phyloP scores from a whole-genome alignment of 2,888 invertebrate genomes.

The Agonum fuliginosum region DNA sequence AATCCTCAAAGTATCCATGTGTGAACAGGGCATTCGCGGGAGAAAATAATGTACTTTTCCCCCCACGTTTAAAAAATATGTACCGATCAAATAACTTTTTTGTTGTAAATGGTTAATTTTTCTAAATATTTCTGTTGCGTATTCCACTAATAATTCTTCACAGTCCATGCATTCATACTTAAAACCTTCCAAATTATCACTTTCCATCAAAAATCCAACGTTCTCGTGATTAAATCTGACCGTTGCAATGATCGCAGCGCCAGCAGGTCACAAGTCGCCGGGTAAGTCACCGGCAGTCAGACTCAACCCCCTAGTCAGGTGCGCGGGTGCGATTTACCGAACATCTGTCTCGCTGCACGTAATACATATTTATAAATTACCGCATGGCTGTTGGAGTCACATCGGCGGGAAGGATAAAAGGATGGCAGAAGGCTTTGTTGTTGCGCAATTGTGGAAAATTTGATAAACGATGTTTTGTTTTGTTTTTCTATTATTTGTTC shows the following conservation, averaged over 20 bases:
- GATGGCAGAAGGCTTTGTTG: constrained; percentile 20
- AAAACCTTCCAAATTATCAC: neutral
- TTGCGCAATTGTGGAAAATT: constrained; percentile 13
- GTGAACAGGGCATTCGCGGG: no score
- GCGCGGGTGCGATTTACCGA: neutral
- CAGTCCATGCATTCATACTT: neutral
- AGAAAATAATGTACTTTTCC: no score
- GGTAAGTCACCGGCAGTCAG: neutral
- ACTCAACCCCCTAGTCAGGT: neutral
- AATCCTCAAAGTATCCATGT: no score
- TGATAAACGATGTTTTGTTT: constrained; percentile 37
- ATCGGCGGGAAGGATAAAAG: neutral
- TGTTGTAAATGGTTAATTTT: no score
- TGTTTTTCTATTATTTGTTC: constrained; percentile 29
- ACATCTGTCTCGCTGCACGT: neutral
- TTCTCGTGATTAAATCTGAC: constrained; percentile 39
- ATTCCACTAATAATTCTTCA: no score
- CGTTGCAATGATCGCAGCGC: constrained; percentile 5
- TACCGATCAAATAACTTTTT: no score
- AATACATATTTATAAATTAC: neutral
- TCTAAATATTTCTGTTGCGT: no score
- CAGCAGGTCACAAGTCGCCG: constrained; percentile 26
- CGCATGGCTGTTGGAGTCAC: neutral
- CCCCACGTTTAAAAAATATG: no score
- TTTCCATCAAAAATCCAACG: constrained; percentile 2